Evolutionary conservation across 2,888 invertebrate species (phyloP).

Genomic region (Brenthis daphne): DNA sequence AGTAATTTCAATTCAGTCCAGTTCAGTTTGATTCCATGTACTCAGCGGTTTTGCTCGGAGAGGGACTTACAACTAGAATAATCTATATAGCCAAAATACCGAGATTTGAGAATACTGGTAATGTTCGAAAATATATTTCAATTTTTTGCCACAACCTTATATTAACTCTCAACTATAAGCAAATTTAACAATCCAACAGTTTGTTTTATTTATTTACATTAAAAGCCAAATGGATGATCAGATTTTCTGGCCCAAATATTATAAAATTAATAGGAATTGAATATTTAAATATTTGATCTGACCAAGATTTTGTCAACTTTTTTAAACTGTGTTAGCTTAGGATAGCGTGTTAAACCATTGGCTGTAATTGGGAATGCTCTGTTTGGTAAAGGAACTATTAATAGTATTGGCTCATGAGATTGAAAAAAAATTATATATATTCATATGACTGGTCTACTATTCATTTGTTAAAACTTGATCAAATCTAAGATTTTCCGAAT

Average conservation of each 20-base stretch:
- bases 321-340: neutral
- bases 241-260: neutral
- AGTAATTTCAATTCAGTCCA: conserved; percentile 36
- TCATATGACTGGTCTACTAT: neutral
- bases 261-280: neutral
- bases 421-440: conserved; percentile 2
- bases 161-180: conserved; percentile 64
- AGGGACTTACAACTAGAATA: conserved; percentile 64
- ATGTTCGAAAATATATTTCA: conserved; percentile 78
- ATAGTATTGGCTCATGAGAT: neutral
- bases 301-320: neutral
- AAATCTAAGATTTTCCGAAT: conserved; percentile 14
- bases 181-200: conserved; percentile 74
- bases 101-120: conserved; percentile 68
- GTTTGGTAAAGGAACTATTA: conserved; percentile 8
- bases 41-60: conserved; percentile 43
- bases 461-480: conserved; percentile 7
- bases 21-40: conserved; percentile 44
- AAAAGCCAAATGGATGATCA: conserved; percentile 20
- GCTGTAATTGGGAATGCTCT: neutral
- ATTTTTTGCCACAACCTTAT: conserved; percentile 78
- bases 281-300: neutral
- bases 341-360: neutral
- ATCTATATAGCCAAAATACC: conserved; percentile 71
- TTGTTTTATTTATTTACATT: conserved; percentile 26